Evolutionary conservation across 1,140 invertebrate genomes (phyloP).

Genomic region (Drosophila ohnishii): DNA sequence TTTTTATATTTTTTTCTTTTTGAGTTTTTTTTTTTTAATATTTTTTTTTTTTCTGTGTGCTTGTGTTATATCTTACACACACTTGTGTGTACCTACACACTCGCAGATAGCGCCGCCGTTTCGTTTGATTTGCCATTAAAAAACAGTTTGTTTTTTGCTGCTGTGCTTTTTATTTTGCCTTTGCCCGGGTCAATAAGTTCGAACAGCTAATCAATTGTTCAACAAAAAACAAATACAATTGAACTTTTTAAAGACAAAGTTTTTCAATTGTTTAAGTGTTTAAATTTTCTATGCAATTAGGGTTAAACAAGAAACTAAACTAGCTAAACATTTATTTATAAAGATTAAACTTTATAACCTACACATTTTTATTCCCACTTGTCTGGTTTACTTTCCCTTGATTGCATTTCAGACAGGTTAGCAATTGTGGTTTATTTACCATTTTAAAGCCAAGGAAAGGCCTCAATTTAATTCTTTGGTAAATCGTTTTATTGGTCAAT

Average conservation of each 20-base stretch:
- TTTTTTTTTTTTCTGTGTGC: conserved; percentile 29
- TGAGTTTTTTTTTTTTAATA: conserved; percentile 25
- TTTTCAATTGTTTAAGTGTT: not conserved
- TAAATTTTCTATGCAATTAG: no score
- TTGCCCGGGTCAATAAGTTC: conserved; percentile 23
- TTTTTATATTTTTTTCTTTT: conserved; percentile 13
- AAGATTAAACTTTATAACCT: not conserved
- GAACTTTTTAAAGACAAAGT: not conserved
- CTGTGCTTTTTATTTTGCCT: not conserved
- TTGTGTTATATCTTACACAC: conserved; percentile 38
- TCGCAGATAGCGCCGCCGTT: conserved; percentile 8
- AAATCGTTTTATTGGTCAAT: conserved; percentile 25
- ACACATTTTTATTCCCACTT: not conserved
- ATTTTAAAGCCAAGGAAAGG: conserved; percentile 8
- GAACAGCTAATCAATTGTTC: conserved; percentile 42
- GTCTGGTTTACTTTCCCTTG: not conserved
- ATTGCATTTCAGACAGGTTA: not conserved
- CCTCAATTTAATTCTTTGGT: conserved; percentile 10
- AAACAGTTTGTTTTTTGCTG: conserved; percentile 13
- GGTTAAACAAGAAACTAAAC: no score
- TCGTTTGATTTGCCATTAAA: conserved; percentile 44
- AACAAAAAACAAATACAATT: conserved; percentile 6
- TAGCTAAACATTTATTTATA: no score
- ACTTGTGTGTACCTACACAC: conserved; percentile 16
- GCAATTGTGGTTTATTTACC: not conserved